Base-by-base conservation (phyloP, 2,888 invertebrate species). In the Polyommatus icarus region DNA sequence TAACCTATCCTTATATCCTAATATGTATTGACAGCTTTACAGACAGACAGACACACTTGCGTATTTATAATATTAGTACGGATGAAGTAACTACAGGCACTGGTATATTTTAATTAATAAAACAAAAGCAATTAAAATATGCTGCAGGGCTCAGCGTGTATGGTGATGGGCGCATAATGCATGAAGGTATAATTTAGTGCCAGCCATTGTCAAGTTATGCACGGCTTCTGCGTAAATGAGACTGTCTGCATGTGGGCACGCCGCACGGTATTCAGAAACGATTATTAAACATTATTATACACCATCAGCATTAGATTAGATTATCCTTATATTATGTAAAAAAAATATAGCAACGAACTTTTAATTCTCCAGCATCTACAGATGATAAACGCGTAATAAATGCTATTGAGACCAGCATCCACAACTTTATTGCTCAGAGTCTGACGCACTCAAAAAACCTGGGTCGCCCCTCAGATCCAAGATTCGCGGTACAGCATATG, bases 191-290 rank as follows among this genome's bases (percentile, higher is more conserved):
- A 67, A 61, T 67, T 67, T 67, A 67, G 67, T 32, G 29, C 29
- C 15, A 29, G 12, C 67, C 67, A 32, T 67, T 67, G 67, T 67
- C 18, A 32, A 67, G 67, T 67, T 67, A 67, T 67, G 67, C 67
- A 32, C 32, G 67, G 67, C 29, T 67, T 12, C 67, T 29, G 67
- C 8, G 29, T 67, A 67, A 67, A 67, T 67, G 67, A 67, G 67
- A 67, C 67, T 59, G 20, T 24, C 59, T 61, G 15, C 67, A 15
- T 67, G 67, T 67, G 61, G 61, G 67, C 67, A 61, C 61, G 24
- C 24, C 12, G 67, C 67, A 61, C 61, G 24, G 61, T 24, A 67
- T 67, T 29, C 67, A 67, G 29, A 32, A 67, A 67, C 29, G 5
- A 67, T 67, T 67, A 67, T 67, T 20, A 61, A 29, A 24, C 24